A percentile compares a stretch with the other conserved stretches of the same genome.
Conservation (phyloP, 2,888 invertebrate genomes). For the Candidula unifasciata region DNA sequence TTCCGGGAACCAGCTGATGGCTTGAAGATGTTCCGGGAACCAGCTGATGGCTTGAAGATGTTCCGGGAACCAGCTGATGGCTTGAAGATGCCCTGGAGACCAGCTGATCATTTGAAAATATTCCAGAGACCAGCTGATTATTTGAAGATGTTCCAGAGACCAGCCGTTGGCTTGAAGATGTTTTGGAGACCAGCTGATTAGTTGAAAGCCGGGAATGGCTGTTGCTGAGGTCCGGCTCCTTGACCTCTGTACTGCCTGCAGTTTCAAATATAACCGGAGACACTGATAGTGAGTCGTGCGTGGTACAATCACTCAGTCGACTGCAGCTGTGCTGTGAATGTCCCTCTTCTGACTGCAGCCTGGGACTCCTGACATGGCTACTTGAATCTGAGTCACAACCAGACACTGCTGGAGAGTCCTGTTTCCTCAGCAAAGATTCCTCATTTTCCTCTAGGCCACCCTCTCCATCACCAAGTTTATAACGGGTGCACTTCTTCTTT, state of each 20-base stretch:
- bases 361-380: constrained; percentile 44
- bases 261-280: constrained; percentile 42
- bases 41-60: no score
- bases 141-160: no score
- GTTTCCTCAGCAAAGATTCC: constrained; percentile 11
- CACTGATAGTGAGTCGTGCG: not conserved
- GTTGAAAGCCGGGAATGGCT: not conserved
- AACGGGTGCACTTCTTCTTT: constrained; percentile 80
- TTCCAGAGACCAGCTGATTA: no score
- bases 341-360: not conserved
- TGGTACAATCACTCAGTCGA: not conserved
- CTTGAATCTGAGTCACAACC: constrained; percentile 53
- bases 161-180: no score
- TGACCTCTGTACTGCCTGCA: constrained; percentile 35
- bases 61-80: no score
- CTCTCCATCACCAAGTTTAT: constrained; percentile 67
- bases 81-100: constrained; percentile 22
- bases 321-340: constrained; percentile 2
- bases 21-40: no score
- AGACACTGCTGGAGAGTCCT: constrained; percentile 42
- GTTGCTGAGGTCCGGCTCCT: not conserved
- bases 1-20: no score
- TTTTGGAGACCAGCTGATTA: not conserved
- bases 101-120: not conserved
- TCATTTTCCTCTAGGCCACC: constrained; percentile 41